Evolutionary conservation across 2,113 vertebrate species (phyloP), one percentile per base, ranked within the genome.

Genomic region (Loxodonta africana): DNA sequence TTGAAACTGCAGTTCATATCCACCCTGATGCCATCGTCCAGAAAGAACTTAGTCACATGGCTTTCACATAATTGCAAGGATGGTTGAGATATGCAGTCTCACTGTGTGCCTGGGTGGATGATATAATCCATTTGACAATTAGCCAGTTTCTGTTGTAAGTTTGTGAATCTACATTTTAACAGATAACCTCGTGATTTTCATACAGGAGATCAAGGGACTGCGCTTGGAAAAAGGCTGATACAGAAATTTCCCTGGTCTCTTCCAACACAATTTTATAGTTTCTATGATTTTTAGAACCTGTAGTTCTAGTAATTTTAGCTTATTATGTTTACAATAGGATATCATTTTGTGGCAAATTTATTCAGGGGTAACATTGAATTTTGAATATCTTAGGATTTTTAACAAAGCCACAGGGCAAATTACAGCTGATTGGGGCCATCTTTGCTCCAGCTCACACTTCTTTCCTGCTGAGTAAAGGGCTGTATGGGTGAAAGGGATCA

Each of bases 341-440:
- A 82, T 23, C 0, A 69, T 80, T 88, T 53, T 92, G 20, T 67
- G 28, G 33, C 81, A 93, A 90, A n/a, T 82, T 71, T 86, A 33
- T 46, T 90, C 92, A 81, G 33, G 17, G 23, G 67, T 2, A 14
- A 37, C 63, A 86, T 5, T 94, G 78, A 83, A 93, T 95, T 84
- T 91, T 15, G 76, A 33, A 77, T 95, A 11, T 77, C 51, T 51
- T 78, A 30, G 60, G 21, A 91, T 62, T 83, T 88, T 67, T 81
- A 63, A 57, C 53, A 94, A 88, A 90, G 26, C 9, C n/a, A 8
- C 6, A 81, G 20, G 84, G 44, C 46, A 88, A 44, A 21, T 86
- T 76, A 57, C 10, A 87, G 28, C 26, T 77, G 76, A 84, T 14
- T 89, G 17, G 37, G 9, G 4, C 5, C 21, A 74, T 83, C 44